Base-by-base conservation (phyloP, 2,113 vertebrate species). In the Gavia stellata region DNA sequence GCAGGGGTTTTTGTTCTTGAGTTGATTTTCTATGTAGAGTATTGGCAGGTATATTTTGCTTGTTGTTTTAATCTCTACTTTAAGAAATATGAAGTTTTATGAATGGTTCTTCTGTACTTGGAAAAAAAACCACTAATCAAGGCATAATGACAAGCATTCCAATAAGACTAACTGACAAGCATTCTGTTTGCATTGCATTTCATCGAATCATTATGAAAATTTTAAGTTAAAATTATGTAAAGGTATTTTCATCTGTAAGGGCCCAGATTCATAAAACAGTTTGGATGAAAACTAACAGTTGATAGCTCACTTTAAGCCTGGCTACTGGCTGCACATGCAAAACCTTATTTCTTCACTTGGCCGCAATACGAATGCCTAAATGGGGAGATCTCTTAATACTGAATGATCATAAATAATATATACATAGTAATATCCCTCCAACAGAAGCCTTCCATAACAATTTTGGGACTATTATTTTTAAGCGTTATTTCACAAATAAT, bases 181-280 rank as follows among this genome's bases (percentile, higher is more conserved):
- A 91, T 91, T 92, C 53, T 81, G 75, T 86, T 94, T 86, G 52
- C 44, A 66, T 59, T 95, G 92, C 44, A 94, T 95, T 96, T 96
- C 61, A 90, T 75, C 72, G 77, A 88, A 96, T 95, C 12, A 70
- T 96, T 95, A 87, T 92, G 95, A 94, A 87, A 96, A 9, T 40
- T 47, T 59, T 72, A 84, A 31, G 58, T 29, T 95, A 58, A 63
- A 74, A 87, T 85, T 23, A 94, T 47, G 47, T 80, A 56, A 68
- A 9, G 91, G 42, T 38, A 72, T 90, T 73, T 94, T 96, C 45
- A 74, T 47, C 34, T 79, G 17, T 61, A 90, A 88, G 33, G 50
- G n/a, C 82, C 10, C 82, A 94, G 62, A 55, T 92, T 93, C 78
- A 90, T 52, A 83, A 94, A 96, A 90, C 3, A 84, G 38, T 74